Evolutionary conservation across 2,888 invertebrate genomes (phyloP), one percentile per base, ranked within the genome.

Genomic region (Zaprionus lineosus): DNA sequence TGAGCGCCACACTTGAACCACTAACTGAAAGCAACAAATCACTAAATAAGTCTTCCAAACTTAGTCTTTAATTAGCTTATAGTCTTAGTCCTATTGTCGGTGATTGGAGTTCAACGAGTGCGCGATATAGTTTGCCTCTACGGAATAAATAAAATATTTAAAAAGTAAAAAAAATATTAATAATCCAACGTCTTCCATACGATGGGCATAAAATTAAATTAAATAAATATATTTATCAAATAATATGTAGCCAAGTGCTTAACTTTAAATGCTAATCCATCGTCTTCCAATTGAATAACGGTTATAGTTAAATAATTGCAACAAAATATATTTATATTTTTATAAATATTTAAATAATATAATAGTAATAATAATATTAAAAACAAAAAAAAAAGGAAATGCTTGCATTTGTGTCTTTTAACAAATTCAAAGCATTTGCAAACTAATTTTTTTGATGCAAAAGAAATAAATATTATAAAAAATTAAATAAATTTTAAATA

Each of bases 1-100:
- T 66, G 53, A 57, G 36, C 61, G 19, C 34, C 44, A 36, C 18
- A 51, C 52, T 37, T 44, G 53, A 65, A 65, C 34, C 64, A 40
- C 28, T 16, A 62, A 72, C 69, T 41, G 47, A 66, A 86, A 76
- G 74, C 87, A 87, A 75, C 91, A 91, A 91, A 91, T 91, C 91
- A 88, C 89, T 88, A 74, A 84, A 88, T 85, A 91, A 89, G 91
- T 91, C 91, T 91, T 91, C 91, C 91, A 91, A 79, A 62, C 72
- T 72, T 74, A 74, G 73, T 46, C 15, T 1, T 53, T 82, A 82
- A 59, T 64, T 66, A 64, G 51, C 15, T 26, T 37, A 47, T 77
- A 84, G 78, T 61, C 41, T 60, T 66, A 75, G 57, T n/a, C n/a
- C n/a, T n/a, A n/a, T n/a, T n/a, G n/a, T 65, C 57, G 34, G 15